These are phyloP conservation scores for Galerucella pusilla DNA, from an alignment of 2,888 invertebrate genomes.

Conservation along the genomic window DNA sequence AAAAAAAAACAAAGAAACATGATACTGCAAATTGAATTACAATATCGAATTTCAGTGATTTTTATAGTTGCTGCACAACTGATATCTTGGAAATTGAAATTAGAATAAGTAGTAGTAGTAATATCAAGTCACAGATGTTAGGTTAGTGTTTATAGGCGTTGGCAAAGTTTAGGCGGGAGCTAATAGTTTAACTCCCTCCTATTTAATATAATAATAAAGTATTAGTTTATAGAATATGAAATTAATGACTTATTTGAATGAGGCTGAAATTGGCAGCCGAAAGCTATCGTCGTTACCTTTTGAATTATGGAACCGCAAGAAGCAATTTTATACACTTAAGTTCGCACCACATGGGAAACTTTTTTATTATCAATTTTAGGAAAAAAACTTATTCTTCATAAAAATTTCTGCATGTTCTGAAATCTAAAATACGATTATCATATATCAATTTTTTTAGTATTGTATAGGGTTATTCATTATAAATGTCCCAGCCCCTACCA, in stretches of 20 bases:
- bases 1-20: constrained; percentile 36
- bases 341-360: no score
- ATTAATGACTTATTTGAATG: background rate
- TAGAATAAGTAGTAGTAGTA: constrained; percentile 22
- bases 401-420: no score
- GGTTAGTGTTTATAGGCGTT: constrained; percentile 16
- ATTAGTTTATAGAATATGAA: background rate
- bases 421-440: no score
- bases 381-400: no score
- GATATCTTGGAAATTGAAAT: constrained; percentile 27
- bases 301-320: no score
- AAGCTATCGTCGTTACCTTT: no score
- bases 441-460: no score
- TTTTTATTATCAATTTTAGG: no score
- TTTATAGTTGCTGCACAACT: constrained; percentile 30
- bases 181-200: background rate
- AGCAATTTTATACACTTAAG: no score
- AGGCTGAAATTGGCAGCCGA: no score
- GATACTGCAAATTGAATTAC: constrained; percentile 41
- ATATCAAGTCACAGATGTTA: constrained; percentile 16
- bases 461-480: no score
- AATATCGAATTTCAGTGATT: constrained; percentile 40
- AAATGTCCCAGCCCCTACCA: no score
- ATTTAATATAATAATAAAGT: background rate
- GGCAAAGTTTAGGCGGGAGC: background rate